A percentile compares a stretch with the other conserved stretches of the same genome.
These are phyloP conservation scores for Drosophila meridiana DNA, from an alignment of 2,888 invertebrate genomes.

Conservation along the genomic window DNA sequence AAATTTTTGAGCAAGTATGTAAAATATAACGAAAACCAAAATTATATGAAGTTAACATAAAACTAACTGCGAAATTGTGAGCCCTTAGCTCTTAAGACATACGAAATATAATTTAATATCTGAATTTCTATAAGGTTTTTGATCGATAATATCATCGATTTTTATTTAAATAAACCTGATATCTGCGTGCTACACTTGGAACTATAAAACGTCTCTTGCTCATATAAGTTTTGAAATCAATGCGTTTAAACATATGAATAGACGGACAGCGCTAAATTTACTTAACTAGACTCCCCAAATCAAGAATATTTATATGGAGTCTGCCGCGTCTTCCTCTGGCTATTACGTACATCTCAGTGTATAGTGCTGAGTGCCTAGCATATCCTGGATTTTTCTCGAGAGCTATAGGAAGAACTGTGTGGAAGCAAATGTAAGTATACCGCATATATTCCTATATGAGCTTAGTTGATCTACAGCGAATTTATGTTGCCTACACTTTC, in stretches of 20 bases:
- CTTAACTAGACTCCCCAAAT: not conserved
- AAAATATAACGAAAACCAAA: not conserved
- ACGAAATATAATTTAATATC: not conserved
- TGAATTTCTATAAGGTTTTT: not conserved
- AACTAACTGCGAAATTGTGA: no score
- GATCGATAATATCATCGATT: not conserved
- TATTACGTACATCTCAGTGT: no score
- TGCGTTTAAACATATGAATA: no score
- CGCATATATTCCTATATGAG: no score
- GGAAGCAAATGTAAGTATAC: no score
- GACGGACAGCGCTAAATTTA: not conserved
- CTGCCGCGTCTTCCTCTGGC: no score
- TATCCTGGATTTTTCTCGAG: no score
- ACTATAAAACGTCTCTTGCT: not conserved
- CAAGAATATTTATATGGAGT: not conserved
- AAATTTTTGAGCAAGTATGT: not conserved
- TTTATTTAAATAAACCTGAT: not conserved
- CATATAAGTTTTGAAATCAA: not conserved
- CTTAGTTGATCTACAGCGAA: no score
- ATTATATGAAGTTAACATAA: not conserved
- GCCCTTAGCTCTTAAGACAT: not conserved
- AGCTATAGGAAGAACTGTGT: no score
- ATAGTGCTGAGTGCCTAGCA: no score
- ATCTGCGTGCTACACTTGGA: not conserved
- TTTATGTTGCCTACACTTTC: not conserved